Conservation (phyloP, 2,797 vertebrate species). For the Lepus townsendii region DNA sequence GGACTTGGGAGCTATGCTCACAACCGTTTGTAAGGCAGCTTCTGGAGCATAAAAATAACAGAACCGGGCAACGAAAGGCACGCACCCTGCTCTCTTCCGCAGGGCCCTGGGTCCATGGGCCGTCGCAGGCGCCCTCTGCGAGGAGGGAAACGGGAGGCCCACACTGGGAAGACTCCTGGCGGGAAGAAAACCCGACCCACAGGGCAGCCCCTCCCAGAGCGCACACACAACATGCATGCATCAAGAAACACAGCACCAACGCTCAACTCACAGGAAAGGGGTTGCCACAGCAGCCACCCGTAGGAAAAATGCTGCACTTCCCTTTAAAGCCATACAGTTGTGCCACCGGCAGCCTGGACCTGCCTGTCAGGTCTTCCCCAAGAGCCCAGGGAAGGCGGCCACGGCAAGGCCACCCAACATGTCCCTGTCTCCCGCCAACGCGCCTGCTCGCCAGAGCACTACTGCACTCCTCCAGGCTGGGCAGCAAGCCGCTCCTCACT, state of each 20-base stretch:
- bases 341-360: too few relatives aligned
- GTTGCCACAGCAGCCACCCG: neutral
- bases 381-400: neutral
- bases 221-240: neutral
- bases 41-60: slow-evolving; percentile 53
- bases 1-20: neutral
- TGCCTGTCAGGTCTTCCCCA: neutral
- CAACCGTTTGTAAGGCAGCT: slow-evolving; percentile 49
- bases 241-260: neutral
- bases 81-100: neutral
- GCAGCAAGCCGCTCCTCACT: neutral
- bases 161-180: neutral
- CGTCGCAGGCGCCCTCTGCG: neutral
- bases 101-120: too few relatives aligned
- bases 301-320: neutral
- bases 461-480: neutral
- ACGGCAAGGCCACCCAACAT: neutral
- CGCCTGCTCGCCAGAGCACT: neutral
- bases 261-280: neutral
- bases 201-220: neutral
- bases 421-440: neutral
- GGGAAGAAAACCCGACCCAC: neutral
- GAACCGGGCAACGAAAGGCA: neutral
- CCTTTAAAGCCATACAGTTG: neutral
- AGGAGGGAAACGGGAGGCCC: neutral